phyloP scores from a whole-genome alignment of 1,140 invertebrate genomes.

The Eubasilissa regina region DNA sequence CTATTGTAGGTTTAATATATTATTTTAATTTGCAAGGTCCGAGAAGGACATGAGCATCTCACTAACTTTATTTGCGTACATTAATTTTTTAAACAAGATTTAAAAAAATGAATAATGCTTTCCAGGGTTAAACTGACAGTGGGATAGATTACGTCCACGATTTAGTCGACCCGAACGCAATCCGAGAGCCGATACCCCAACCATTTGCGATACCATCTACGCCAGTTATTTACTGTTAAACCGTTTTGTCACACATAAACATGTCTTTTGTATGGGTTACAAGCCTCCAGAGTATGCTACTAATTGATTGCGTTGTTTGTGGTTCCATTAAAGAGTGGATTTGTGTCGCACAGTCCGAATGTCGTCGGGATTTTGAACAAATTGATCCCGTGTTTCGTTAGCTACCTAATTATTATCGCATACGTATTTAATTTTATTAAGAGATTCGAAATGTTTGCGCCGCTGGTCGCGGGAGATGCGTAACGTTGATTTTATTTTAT shows the following conservation, averaged over 20 bases:
- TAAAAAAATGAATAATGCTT: not conserved
- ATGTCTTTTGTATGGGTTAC: constrained; percentile 47
- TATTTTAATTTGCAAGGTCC: too few species aligned
- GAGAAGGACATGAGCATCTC: too few species aligned
- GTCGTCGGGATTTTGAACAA: constrained; percentile 27
- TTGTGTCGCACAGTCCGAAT: constrained; percentile 13
- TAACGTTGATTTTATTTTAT: too few species aligned
- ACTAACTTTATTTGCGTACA: too few species aligned
- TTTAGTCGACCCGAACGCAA: constrained; percentile 28
- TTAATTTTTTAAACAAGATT: too few species aligned
- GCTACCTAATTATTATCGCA: constrained; percentile 1
- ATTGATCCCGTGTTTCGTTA: constrained; percentile 22
- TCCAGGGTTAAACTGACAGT: constrained; percentile 34
- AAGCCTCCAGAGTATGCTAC: constrained; percentile 21
- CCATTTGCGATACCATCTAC: constrained; percentile 52
- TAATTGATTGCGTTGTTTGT: constrained; percentile 56
- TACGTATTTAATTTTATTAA: constrained; percentile 7
- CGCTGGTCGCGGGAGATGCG: not conserved
- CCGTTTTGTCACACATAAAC: constrained; percentile 59
- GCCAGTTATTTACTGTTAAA: constrained; percentile 58
- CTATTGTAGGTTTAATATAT: too few species aligned
- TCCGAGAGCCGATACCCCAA: constrained; percentile 40
- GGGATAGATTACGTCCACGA: constrained; percentile 50
- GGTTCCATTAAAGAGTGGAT: constrained; percentile 40
- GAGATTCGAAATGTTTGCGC: not conserved